Base-by-base conservation (phyloP, 2,113 vertebrate species). In the Eurystomus gularis region DNA sequence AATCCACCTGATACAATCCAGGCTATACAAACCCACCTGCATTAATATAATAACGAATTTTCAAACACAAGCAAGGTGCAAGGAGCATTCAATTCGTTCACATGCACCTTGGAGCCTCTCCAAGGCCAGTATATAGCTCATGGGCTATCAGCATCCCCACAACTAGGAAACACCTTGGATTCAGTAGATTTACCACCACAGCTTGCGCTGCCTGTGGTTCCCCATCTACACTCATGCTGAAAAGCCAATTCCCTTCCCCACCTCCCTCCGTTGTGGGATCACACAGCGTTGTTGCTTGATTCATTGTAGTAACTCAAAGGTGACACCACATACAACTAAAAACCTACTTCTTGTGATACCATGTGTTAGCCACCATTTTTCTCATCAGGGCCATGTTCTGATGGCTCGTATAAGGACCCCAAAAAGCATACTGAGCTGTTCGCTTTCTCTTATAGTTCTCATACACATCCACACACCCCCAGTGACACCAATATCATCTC, bases 241-340 rank as follows among this genome's bases (percentile, higher is more conserved):
- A 82, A 39, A 54, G 8, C 24, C 18, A 2, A 12, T 29, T 64
- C 10, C 80, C 24, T 25, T 80, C 28, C 58, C 17, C 8, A 3
- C 6, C n/a, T 54, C 31, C 9, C 18, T 25, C n/a, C 44, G 31
- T 8, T 1, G 21, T 9, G 25, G 35, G n/a, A 37, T 4, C 17
- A 7, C 8, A 6, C 6, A 35, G 13, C 0, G 0, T 1, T 21
- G 18, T 16, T 54, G 20, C 58, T 84, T 25, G 2, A 65, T 65
- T 51, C 46, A 20, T 24, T 16, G 68, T 15, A 10, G 2, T 24
- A n/a, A n/a, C 39, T 42, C 62, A 35, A 54, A 76, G 71, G 33
- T 76, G 48, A 78, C 3, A 9, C 29, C 4, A 1, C 26, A 7
- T 17, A 15, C 3, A 25, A 51, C 31, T 71, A 40, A 79, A 82